Base-by-base conservation (phyloP, 2,888 invertebrate genomes). In the Eustalomyia histrio region DNA sequence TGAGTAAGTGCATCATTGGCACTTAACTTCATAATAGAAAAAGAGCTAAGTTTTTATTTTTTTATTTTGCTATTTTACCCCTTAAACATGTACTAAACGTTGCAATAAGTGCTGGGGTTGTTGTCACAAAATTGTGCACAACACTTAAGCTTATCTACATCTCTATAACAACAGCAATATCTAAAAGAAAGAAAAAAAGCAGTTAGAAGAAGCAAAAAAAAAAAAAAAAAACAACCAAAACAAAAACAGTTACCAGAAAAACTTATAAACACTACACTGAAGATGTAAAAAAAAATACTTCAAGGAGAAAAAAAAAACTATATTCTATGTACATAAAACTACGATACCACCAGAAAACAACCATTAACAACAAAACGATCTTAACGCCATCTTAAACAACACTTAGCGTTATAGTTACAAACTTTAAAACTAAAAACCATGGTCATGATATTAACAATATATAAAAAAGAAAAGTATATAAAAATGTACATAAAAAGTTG, bases 341-440 rank as follows among this genome's bases (percentile, higher is more conserved):
- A 39, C 43, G 7, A 29, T 39, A 12, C 60, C 10, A 17, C 10
- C 60, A 63, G 50, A 61, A 75, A 39, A 67, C 74, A 78, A 55
- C 74, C 65, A 78, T 81, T 81, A 81, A 78, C 81, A 74, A 81
- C 81, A 78, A 81, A 78, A 74, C 78, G 81, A 81, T 74, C 78
- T 78, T 78, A 81, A 81, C 74, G 81, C 76, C 81, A 81, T 81
- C 81, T 81, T 78, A 78, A 78, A 61, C 81, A 81, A 78, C 81
- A 81, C 78, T 81, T 81, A 74, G 71, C 74, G 74, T 61, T 78
- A 55, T 55, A 78, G 72, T 72, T 72, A 55, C n/a, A 72, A 72
- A 78, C 69, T 64, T n/a, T 0, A 16, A 18, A 18, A 43, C 63
- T 43, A 39, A 64, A 69, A 47, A n/a, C 43, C 50, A 64, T 69